phyloP scores from a whole-genome alignment of 2,888 invertebrate genomes.

The Nycteola revayana region DNA sequence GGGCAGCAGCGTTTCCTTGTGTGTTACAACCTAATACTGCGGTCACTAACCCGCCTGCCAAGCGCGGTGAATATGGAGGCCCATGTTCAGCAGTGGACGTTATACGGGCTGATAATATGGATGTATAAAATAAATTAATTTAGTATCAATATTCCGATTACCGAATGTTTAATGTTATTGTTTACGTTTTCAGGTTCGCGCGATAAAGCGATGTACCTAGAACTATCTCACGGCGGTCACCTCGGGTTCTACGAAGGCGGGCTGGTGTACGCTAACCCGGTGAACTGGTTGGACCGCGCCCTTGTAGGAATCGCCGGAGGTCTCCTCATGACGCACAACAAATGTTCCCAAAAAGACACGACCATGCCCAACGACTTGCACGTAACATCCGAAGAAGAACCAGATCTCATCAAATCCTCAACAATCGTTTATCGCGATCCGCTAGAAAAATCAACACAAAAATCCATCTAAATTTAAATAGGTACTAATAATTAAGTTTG shows the following conservation, averaged over 20 bases:
- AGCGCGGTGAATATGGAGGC: too few species aligned
- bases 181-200: slow-evolving; percentile 82
- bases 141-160: too few species aligned
- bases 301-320: slow-evolving; percentile 91
- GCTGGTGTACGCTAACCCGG: slow-evolving; percentile 91
- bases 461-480: slow-evolving; percentile 14
- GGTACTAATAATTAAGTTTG: too few species aligned
- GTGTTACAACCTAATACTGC: too few species aligned
- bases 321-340: slow-evolving; percentile 83
- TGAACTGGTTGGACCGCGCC: slow-evolving; percentile 96
- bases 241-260: slow-evolving; percentile 97
- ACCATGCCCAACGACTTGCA: slow-evolving; percentile 22
- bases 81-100: too few species aligned
- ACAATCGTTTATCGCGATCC: slow-evolving; percentile 70
- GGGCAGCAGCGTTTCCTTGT: too few species aligned
- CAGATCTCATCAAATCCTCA: slow-evolving; percentile 66
- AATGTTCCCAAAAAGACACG: slow-evolving; percentile 54
- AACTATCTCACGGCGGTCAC: slow-evolving; percentile 96
- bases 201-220: slow-evolving; percentile 87
- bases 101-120: too few species aligned
- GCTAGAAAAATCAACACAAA: slow-evolving; percentile 47
- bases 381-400: slow-evolving; percentile 50
- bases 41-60: too few species aligned
- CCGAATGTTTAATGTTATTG: slow-evolving; percentile 8
- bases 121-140: too few species aligned